These are phyloP conservation scores for Riptortus pedestris DNA, from an alignment of 1,140 invertebrate genomes.

Conservation along the genomic window DNA sequence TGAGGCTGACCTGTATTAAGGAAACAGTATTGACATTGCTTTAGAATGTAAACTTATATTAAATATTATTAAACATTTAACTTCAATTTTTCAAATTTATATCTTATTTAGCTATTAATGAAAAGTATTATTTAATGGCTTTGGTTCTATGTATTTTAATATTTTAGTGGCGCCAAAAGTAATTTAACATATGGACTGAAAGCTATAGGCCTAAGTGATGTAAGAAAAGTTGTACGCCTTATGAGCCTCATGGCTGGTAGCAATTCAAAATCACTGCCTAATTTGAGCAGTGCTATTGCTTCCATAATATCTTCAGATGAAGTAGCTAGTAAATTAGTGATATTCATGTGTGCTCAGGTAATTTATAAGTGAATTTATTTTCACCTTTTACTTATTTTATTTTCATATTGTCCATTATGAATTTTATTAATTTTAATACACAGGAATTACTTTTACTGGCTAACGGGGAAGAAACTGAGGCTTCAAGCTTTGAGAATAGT, in stretches of 20 bases:
- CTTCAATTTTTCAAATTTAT: neutral
- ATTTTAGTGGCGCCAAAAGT: constrained; percentile 3
- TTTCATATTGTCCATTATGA: constrained; percentile 14
- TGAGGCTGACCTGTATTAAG: no score
- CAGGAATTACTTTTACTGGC: constrained; percentile 45
- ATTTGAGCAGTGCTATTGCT: constrained; percentile 46
- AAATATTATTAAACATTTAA: no score
- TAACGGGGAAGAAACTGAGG: constrained; percentile 30
- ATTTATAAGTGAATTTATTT: constrained; percentile 17
- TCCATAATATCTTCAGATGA: constrained; percentile 46
- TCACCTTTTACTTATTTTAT: constrained; percentile 17
- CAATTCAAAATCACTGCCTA: constrained; percentile 39
- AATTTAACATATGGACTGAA: constrained; percentile 37
- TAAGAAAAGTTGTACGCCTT: constrained; percentile 48
- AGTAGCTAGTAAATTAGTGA: constrained; percentile 44
- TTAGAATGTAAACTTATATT: no score
- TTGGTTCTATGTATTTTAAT: neutral
- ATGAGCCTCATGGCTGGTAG: constrained; percentile 50
- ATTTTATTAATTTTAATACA: neutral
- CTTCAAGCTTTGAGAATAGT: constrained; percentile 25
- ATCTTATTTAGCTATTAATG: neutral
- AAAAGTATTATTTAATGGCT: neutral
- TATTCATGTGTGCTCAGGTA: constrained; percentile 51
- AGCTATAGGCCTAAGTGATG: constrained; percentile 48
- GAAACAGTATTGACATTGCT: no score